Evolutionary conservation across 1,140 invertebrate species (phyloP), one percentile per base, ranked within the genome.

Genomic region (Cherax destructor): DNA sequence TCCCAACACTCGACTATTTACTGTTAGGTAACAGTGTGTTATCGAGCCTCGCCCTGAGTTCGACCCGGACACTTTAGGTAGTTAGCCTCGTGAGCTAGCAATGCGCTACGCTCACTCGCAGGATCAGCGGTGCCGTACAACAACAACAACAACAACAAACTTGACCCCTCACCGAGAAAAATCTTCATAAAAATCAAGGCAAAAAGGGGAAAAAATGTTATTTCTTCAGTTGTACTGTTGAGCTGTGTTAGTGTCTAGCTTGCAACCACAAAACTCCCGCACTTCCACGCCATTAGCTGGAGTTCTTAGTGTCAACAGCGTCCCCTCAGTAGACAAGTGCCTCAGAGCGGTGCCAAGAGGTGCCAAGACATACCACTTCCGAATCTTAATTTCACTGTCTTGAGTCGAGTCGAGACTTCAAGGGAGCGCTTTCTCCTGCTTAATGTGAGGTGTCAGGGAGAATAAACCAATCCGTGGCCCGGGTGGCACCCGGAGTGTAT

Each of bases 301-400:
- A 59, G 83, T 72, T 61, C n/a, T 24, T 24, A 81, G 79, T 81
- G 79, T 81, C 79, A 81, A 21, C 69, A 30, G 69, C 30, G 69
- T 30, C 69, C n/a, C 69, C 69, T 30, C 69, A 30, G 24, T 50
- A 21, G 79, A 50, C 79, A 81, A 81, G 79, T 81, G 79, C 79
- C 79, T 81, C 79, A 59, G 78, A 6, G 4, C 78, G 21, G 79
- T 81, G 79, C 79, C 78, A 80, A 41, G 30, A 41, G 21, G 79
- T 81, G 79, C 79, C 52, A 56, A 59, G n/a, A 21, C 79, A 11
- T n/a, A 59, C 79, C 79, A 81, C 79, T 81, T 81, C 79, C 79
- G 21, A 59, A 81, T 59, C 56, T 81, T 81, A 52, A 56, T 30
- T 47, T 59, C 79, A 30, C 50, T 81, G 79, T 56, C 49, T 56